Conservation (phyloP, 2,113 vertebrate genomes). For the Chunga burmeisteri region DNA sequence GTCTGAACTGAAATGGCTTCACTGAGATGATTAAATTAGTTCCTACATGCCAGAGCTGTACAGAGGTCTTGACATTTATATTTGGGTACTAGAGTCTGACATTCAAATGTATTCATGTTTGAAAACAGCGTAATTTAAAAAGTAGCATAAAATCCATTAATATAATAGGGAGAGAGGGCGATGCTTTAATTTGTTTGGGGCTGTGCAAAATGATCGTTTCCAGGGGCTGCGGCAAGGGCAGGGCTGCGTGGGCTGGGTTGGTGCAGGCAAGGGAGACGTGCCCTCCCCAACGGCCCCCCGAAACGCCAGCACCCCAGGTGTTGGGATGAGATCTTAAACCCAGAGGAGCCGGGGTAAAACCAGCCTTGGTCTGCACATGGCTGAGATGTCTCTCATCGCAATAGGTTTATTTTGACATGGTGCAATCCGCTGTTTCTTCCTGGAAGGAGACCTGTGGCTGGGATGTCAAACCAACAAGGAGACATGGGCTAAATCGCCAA, state of each 20-base stretch:
- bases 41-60: slow-evolving; percentile 28
- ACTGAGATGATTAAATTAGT: slow-evolving; percentile 68
- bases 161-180: not conserved
- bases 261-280: not conserved
- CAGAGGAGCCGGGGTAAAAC: not conserved
- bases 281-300: not conserved
- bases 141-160: slow-evolving; percentile 53
- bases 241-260: not conserved
- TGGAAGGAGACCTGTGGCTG: not conserved
- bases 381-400: not conserved
- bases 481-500: accelerated
- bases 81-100: slow-evolving; percentile 55
- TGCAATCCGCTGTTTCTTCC: accelerated
- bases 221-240: not conserved
- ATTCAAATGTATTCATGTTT: slow-evolving; percentile 55
- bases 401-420: not conserved
- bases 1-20: slow-evolving; percentile 53
- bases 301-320: not conserved
- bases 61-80: slow-evolving; percentile 65
- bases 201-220: not conserved
- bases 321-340: not conserved
- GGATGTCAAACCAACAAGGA: not conserved
- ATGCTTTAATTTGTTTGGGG: not conserved
- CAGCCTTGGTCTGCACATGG: not conserved
- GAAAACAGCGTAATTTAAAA: slow-evolving; percentile 57